Percentiles rank a stretch among this genome's conserved stretches.
Evolutionary conservation across 2,797 vertebrate genomes (phyloP).

Genomic region (Bryconaethiops microstoma): DNA sequence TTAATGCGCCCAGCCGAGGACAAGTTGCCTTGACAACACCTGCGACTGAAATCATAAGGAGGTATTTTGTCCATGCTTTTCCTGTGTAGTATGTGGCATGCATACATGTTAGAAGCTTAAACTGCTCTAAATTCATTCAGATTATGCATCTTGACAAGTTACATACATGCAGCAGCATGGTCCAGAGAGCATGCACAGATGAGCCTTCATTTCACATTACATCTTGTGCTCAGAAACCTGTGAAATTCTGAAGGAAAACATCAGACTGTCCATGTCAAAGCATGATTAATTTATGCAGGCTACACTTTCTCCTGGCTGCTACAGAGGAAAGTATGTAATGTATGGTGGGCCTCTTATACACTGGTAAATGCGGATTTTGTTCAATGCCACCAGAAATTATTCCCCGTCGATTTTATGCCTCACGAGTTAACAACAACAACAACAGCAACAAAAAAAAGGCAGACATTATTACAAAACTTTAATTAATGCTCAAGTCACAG

Average conservation of each 20-base stretch:
- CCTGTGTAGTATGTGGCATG: constrained; percentile 8
- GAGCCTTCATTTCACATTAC: constrained; percentile 32
- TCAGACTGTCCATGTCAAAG: constrained; percentile 28
- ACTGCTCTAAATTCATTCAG: constrained; percentile 2
- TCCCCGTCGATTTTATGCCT: neutral
- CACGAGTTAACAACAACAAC: neutral
- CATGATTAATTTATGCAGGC: constrained; percentile 31
- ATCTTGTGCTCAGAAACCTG: constrained; percentile 43
- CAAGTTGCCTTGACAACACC: constrained; percentile 58
- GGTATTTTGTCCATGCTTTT: constrained; percentile 19
- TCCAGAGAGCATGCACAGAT: constrained; percentile 19
- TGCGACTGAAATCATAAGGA: constrained; percentile 41
- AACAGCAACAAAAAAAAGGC: neutral
- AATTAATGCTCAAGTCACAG: neutral
- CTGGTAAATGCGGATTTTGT: neutral
- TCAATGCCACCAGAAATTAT: neutral
- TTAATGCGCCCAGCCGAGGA: constrained; percentile 47
- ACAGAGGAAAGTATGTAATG: neutral
- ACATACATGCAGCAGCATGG: constrained; percentile 15
- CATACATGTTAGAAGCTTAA: constrained; percentile 16
- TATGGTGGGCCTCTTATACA: neutral
- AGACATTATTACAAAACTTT: neutral
- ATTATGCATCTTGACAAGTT: constrained; percentile 15
- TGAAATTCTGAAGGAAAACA: constrained; percentile 38
- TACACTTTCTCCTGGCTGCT: neutral